Percentiles rank a stretch among this genome's conserved stretches.
These are phyloP conservation scores for Alosa sapidissima DNA, from an alignment of 2,797 vertebrate species.

Conservation along the genomic window DNA sequence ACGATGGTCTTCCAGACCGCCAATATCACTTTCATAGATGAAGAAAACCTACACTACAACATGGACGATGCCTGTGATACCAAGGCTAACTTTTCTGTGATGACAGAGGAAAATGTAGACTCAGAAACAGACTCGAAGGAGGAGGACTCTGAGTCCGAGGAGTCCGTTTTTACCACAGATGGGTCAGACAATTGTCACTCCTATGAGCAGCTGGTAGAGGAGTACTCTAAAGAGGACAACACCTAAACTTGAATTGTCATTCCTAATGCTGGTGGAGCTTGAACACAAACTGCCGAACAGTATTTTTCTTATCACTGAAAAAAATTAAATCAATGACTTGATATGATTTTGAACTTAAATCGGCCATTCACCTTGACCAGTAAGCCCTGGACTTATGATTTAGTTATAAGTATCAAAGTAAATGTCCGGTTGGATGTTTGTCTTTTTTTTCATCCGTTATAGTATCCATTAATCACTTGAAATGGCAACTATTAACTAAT, in stretches of 20 bases:
- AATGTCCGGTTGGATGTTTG: neutral
- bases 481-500: neutral
- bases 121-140: slow-evolving; percentile 81
- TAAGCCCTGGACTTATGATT: neutral
- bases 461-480: neutral
- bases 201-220: slow-evolving; percentile 90
- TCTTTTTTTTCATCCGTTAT: neutral
- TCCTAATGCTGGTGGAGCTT: no score
- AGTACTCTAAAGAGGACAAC: slow-evolving; percentile 84
- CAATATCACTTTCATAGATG: slow-evolving; percentile 86
- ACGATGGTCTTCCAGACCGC: slow-evolving; percentile 84
- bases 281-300: neutral
- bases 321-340: neutral
- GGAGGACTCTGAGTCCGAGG: slow-evolving; percentile 83
- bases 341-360: neutral
- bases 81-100: slow-evolving; percentile 72
- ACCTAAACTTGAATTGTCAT: slow-evolving; percentile 76
- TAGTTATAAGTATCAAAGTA: neutral
- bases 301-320: neutral
- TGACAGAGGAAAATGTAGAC: slow-evolving; percentile 76
- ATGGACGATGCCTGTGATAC: slow-evolving; percentile 65
- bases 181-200: slow-evolving; percentile 81
- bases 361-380: neutral
- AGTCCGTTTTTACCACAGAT: slow-evolving; percentile 85
- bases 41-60: slow-evolving; percentile 77